Evolutionary conservation across 2,113 vertebrate genomes (phyloP).

Genomic region (Shinisaurus crocodilurus): DNA sequence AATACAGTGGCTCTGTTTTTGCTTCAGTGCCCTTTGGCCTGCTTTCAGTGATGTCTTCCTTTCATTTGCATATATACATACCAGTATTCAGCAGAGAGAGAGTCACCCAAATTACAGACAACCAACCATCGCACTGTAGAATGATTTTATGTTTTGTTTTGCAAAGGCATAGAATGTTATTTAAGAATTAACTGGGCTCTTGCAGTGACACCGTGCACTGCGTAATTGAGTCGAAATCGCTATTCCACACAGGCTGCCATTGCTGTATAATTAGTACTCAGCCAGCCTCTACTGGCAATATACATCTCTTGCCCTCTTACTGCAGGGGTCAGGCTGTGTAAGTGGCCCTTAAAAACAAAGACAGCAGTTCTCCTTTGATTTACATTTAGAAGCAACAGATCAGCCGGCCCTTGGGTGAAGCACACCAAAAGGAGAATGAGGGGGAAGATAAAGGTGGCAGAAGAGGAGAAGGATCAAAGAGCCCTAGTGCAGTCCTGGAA

Average conservation of each 20-base stretch:
- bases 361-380: conserved; percentile 4
- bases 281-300: conserved; percentile 30
- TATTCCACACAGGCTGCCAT: conserved; percentile 42
- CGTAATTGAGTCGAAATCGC: conserved; percentile 64
- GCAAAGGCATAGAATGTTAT: conserved; percentile 60
- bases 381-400: neutral
- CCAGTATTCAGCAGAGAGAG: neutral
- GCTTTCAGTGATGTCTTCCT: neutral
- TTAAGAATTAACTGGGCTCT: conserved; percentile 60
- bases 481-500: neutral
- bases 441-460: neutral
- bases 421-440: accelerated
- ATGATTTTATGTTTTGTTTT: conserved; percentile 26
- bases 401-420: neutral
- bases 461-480: neutral
- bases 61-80: conserved; percentile 24
- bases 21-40: neutral
- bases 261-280: conserved; percentile 38
- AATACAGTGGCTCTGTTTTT: neutral
- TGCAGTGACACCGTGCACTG: conserved; percentile 52
- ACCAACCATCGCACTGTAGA: neutral
- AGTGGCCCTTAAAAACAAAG: conserved; percentile 4
- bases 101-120: conserved; percentile 31
- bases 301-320: conserved; percentile 14
- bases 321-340: neutral